A percentile compares a stretch with the other conserved stretches of the same genome.
Evolutionary conservation across 1,140 invertebrate species (phyloP).

Genomic region (Pteromalus puparum): DNA sequence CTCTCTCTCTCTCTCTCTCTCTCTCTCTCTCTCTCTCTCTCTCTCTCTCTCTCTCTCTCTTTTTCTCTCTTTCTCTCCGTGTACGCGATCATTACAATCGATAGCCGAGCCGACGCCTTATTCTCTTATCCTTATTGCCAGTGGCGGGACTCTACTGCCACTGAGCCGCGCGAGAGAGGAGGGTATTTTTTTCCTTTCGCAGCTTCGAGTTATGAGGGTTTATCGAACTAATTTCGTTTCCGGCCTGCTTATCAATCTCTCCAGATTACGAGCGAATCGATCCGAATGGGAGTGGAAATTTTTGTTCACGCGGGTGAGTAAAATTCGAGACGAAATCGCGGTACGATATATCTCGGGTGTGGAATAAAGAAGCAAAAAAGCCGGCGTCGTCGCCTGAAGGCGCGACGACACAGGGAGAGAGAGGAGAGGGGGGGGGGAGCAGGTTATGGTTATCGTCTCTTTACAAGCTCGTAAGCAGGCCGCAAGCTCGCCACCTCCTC

Average conservation of each 20-base stretch:
- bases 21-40: neutral
- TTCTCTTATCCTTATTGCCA: conserved; percentile 6
- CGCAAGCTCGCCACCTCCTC: conserved; percentile 54
- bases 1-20: no score
- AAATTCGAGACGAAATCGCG: neutral
- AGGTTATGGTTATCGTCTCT: conserved; percentile 72
- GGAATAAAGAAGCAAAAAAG: neutral
- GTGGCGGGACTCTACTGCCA: no score
- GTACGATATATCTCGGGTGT: neutral
- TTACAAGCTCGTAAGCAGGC: conserved; percentile 72
- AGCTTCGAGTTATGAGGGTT: conserved; percentile 8
- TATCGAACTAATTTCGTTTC: conserved; percentile 23
- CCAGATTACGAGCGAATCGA: neutral
- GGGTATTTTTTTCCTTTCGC: neutral
- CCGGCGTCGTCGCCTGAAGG: neutral
- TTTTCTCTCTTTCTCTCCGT: conserved; percentile 16
- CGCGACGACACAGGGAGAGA: neutral
- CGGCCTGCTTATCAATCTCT: neutral
- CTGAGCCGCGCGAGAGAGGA: neutral
- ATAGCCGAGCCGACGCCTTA: conserved; percentile 59
- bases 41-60: no score
- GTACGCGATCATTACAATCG: conserved; percentile 70
- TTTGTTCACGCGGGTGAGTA: neutral
- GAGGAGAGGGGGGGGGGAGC: conserved; percentile 23
- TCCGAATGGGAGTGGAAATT: neutral